phyloP scores from a whole-genome alignment of 2,888 invertebrate species.

The Mellilla xanthometata region DNA sequence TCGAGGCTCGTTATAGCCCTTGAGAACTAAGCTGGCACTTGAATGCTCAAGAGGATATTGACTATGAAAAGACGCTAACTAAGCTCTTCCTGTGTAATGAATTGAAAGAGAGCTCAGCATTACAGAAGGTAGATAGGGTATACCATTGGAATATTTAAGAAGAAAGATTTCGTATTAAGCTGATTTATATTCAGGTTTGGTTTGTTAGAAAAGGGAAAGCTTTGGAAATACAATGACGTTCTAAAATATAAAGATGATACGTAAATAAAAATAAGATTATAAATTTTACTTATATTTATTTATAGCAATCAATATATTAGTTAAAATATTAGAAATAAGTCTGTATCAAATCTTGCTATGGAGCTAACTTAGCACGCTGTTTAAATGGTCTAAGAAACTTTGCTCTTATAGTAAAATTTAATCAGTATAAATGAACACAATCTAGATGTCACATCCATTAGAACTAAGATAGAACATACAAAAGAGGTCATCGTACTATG shows the following conservation, averaged over 20 bases:
- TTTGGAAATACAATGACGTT: too few relatives aligned
- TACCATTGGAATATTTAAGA: neutral
- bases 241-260: too few relatives aligned
- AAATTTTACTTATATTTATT: too few relatives aligned
- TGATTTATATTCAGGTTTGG: neutral
- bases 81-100: constrained; percentile 21
- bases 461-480: constrained; percentile 6
- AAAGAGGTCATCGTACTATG: constrained; percentile 20
- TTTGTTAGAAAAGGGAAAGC: too few relatives aligned
- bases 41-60: constrained; percentile 15
- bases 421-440: constrained; percentile 1
- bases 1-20: neutral
- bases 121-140: neutral
- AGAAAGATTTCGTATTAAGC: neutral
- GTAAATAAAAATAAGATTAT: too few relatives aligned
- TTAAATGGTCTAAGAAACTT: too few relatives aligned
- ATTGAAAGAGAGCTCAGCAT: constrained; percentile 9
- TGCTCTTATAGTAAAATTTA: neutral
- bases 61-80: constrained; percentile 20
- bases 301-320: too few relatives aligned
- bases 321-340: too few relatives aligned
- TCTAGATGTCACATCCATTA: constrained; percentile 10
- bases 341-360: too few relatives aligned
- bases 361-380: too few relatives aligned
- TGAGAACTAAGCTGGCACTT: constrained; percentile 9